phyloP scores from a whole-genome alignment of 2,888 invertebrate species.

The Zygothrica quintamaculata region DNA sequence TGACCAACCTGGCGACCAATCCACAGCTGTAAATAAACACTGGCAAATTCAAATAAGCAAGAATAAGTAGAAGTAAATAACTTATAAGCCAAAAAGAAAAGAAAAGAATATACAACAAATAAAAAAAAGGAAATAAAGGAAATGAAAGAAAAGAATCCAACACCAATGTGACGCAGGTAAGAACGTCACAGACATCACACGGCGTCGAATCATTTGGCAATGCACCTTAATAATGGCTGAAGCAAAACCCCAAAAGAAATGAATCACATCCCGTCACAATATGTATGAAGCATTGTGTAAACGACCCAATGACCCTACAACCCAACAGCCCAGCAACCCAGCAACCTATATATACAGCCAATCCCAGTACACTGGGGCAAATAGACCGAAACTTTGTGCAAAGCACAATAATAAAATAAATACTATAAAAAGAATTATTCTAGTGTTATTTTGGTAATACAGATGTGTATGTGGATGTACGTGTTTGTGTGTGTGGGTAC shows the following conservation, averaged over 20 bases:
- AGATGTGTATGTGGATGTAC: too few relatives aligned
- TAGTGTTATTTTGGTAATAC: too few relatives aligned
- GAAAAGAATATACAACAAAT: constrained; percentile 18
- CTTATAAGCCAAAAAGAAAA: constrained; percentile 65
- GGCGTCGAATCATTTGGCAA: constrained; percentile 45
- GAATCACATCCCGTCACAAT: constrained; percentile 69
- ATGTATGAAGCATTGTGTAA: constrained; percentile 57
- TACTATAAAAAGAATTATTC: too few relatives aligned
- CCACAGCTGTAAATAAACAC: constrained; percentile 78
- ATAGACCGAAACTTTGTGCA: background rate
- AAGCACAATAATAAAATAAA: background rate
- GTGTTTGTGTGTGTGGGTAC: too few relatives aligned
- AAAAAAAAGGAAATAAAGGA: background rate
- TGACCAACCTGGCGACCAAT: constrained; percentile 48
- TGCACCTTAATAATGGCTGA: constrained; percentile 72
- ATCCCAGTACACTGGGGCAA: constrained; percentile 30
- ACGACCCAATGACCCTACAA: constrained; percentile 53
- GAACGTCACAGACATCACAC: too few relatives aligned
- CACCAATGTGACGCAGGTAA: constrained; percentile 35
- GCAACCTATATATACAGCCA: constrained; percentile 9
- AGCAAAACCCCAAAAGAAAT: constrained; percentile 44
- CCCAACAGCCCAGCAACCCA: constrained; percentile 34
- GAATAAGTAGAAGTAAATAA: constrained; percentile 79
- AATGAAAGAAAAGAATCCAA: constrained; percentile 21
- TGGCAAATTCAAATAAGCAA: constrained; percentile 77